phyloP scores from a whole-genome alignment of 2,113 vertebrate species.

The Salvator merianae region DNA sequence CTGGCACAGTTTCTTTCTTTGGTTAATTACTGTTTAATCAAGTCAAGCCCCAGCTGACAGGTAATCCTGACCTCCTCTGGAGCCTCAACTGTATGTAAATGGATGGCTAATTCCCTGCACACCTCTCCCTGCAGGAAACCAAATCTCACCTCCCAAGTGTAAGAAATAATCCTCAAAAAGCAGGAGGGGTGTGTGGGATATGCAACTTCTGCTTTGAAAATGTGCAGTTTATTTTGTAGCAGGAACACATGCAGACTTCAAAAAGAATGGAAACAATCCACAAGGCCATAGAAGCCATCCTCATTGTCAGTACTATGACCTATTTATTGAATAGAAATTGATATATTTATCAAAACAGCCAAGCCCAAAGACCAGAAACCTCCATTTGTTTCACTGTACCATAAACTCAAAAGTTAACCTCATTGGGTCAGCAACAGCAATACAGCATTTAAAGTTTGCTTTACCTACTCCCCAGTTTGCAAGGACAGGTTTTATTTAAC shows the following conservation, averaged over 20 bases:
- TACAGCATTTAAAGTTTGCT: too few relatives aligned
- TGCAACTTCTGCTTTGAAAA: constrained; percentile 1
- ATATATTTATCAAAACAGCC: constrained; percentile 27
- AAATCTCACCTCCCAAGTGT: neutral
- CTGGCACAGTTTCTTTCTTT: neutral
- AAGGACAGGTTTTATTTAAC: too few relatives aligned
- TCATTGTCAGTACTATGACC: neutral
- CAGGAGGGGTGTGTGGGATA: neutral
- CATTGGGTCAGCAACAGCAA: too few relatives aligned
- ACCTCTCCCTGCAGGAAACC: too few relatives aligned
- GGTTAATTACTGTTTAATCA: neutral
- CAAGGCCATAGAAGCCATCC: neutral
- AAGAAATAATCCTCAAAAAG: neutral
- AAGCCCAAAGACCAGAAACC: too few relatives aligned
- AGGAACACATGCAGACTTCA: neutral
- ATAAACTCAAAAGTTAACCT: too few relatives aligned
- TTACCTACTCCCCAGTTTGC: too few relatives aligned
- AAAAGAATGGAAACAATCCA: constrained; percentile 9
- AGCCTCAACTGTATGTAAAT: neutral
- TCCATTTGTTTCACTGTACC: too few relatives aligned
- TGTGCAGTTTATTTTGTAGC: neutral
- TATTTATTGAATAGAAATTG: constrained; percentile 31
- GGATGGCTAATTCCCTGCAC: neutral
- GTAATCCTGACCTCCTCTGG: neutral
- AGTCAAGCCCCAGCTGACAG: neutral